These are phyloP conservation scores for Eira barbara DNA, from an alignment of 2,113 vertebrate genomes.

Conservation along the genomic window DNA sequence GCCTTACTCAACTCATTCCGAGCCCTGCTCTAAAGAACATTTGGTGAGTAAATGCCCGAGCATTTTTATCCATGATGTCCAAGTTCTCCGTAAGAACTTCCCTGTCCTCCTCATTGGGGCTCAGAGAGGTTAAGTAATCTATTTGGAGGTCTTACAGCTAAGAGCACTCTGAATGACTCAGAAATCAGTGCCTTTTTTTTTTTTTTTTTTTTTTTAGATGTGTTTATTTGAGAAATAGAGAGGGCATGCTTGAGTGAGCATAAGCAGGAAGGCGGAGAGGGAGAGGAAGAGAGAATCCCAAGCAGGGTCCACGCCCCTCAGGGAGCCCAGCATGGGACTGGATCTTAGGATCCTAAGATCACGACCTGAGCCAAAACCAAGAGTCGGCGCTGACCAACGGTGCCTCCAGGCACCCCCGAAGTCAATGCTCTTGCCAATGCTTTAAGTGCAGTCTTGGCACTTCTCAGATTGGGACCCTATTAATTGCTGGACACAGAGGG, in stretches of 20 bases:
- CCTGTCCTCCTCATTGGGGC: background rate
- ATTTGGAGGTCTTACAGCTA: background rate
- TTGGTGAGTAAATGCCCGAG: background rate
- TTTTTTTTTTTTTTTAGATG: background rate
- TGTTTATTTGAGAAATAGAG: background rate
- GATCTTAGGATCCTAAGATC: background rate
- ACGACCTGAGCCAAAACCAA: background rate
- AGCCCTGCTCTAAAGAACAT: background rate
- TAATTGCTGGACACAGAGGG: background rate
- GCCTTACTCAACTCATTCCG: fast-evolving
- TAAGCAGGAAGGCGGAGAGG: background rate
- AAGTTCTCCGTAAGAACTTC: background rate
- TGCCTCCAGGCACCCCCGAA: background rate
- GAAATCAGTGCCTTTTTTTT: background rate
- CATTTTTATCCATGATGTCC: background rate
- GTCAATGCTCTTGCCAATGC: background rate
- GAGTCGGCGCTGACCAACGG: background rate
- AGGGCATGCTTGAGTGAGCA: background rate
- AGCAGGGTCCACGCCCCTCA: background rate
- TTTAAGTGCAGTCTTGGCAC: background rate
- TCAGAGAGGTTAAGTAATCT: background rate
- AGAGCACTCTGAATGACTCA: background rate
- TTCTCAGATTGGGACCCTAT: background rate
- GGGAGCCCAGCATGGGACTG: background rate
- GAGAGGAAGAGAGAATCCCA: background rate